phyloP scores from a whole-genome alignment of 2,113 vertebrate genomes.

The Chamaetylas fuelleborni region DNA sequence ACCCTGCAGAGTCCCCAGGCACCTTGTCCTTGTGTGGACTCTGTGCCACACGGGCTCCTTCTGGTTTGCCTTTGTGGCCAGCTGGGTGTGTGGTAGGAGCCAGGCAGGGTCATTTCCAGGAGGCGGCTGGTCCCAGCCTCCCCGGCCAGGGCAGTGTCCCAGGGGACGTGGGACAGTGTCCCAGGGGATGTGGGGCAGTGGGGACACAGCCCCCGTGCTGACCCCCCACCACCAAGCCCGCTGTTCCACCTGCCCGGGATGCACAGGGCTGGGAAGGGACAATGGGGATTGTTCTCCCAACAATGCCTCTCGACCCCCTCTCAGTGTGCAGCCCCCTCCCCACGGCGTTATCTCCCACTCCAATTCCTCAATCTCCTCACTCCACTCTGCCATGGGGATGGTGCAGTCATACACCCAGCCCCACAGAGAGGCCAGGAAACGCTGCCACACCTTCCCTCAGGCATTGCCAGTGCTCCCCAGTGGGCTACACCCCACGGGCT shows the following conservation, averaged over 20 bases:
- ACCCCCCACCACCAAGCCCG: slow-evolving; percentile 70
- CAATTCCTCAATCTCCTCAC: not conserved
- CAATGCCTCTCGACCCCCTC: slow-evolving; percentile 65
- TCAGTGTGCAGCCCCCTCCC: not conserved
- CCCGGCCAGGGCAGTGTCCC: not conserved
- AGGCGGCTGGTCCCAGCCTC: not conserved
- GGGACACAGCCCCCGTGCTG: slow-evolving; percentile 69
- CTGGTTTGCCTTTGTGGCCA: not conserved
- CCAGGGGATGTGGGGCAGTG: accelerated
- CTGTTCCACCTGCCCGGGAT: slow-evolving; percentile 77
- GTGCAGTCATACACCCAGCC: not conserved
- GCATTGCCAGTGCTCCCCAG: not conserved
- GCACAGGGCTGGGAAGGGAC: slow-evolving; percentile 84
- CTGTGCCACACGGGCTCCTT: not conserved
- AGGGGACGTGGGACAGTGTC: not conserved
- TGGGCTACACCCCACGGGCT: accelerated
- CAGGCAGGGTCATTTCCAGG: not conserved
- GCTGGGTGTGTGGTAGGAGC: not conserved
- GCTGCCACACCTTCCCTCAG: not conserved
- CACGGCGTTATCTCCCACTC: not conserved
- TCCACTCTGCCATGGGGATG: accelerated
- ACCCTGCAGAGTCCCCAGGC: accelerated
- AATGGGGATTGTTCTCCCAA: slow-evolving; percentile 87
- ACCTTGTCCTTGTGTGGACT: not conserved
- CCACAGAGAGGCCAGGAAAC: not conserved